These are phyloP conservation scores for Eupithecia insigniata DNA, from an alignment of 2,888 invertebrate species.

Conservation along the genomic window DNA sequence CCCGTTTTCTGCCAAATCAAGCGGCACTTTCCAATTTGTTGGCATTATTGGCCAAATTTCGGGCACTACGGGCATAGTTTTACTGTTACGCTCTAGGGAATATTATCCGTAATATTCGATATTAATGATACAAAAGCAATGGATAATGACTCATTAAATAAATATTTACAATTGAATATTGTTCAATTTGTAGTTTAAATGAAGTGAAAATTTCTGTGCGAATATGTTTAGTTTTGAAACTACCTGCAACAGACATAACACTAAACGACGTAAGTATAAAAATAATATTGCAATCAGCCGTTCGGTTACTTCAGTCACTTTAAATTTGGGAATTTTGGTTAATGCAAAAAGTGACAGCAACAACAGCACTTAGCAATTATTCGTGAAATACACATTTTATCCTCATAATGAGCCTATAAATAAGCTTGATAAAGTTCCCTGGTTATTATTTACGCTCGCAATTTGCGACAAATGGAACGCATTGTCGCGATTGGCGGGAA, in stretches of 20 bases:
- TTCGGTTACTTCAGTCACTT: neutral
- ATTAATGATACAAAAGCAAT: slow-evolving; percentile 72
- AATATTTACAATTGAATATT: slow-evolving; percentile 47
- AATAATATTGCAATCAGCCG: neutral
- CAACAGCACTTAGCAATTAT: slow-evolving; percentile 23
- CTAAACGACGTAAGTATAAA: neutral
- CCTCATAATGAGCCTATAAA: slow-evolving; percentile 76
- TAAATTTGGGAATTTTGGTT: neutral
- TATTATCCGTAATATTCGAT: slow-evolving; percentile 67
- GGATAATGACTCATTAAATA: slow-evolving; percentile 65
- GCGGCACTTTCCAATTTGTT: slow-evolving; percentile 68
- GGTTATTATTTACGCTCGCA: slow-evolving; percentile 74
- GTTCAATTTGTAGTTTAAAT: slow-evolving; percentile 29
- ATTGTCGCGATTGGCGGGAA: slow-evolving; percentile 77
- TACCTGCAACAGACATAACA: neutral
- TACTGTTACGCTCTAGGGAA: slow-evolving; percentile 63
- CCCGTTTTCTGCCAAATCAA: slow-evolving; percentile 70
- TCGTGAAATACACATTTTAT: slow-evolving; percentile 51
- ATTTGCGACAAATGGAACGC: slow-evolving; percentile 73
- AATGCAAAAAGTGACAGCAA: slow-evolving; percentile 9
- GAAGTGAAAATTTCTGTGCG: slow-evolving; percentile 10
- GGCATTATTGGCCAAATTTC: slow-evolving; percentile 69
- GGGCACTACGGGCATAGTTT: slow-evolving; percentile 66
- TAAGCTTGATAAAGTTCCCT: slow-evolving; percentile 72
- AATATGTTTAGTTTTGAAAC: neutral